Evolutionary conservation across 1,140 invertebrate species (phyloP).

Genomic region (Drosophila obscura): DNA sequence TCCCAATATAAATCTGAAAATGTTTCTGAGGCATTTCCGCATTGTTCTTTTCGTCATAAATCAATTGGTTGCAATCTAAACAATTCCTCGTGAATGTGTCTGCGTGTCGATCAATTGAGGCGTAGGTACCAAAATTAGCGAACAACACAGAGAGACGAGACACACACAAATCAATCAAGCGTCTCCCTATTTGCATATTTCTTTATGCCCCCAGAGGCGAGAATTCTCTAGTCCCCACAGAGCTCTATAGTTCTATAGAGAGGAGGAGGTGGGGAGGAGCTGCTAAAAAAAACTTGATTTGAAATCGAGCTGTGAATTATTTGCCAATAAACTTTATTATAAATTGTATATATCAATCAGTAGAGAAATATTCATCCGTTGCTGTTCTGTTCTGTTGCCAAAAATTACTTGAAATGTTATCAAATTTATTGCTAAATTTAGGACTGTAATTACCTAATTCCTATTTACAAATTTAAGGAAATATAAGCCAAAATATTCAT

Average conservation of each 20-base stretch:
- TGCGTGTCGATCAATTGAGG: slow-evolving; percentile 57
- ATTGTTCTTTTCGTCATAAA: slow-evolving; percentile 63
- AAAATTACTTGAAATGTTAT: too few relatives aligned
- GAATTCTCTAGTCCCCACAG: background rate
- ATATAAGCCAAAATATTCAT: too few relatives aligned
- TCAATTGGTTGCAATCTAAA: slow-evolving; percentile 74
- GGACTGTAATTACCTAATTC: too few relatives aligned
- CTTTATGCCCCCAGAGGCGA: slow-evolving; percentile 5
- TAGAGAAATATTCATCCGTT: background rate
- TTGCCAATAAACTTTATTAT: background rate
- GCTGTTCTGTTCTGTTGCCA: background rate
- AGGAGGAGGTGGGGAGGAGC: slow-evolving; percentile 7
- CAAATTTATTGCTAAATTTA: too few relatives aligned
- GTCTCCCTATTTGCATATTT: slow-evolving; percentile 19
- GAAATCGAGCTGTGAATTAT: slow-evolving; percentile 20
- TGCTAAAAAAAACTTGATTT: slow-evolving; percentile 10
- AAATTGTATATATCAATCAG: too few relatives aligned
- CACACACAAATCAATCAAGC: slow-evolving; percentile 60
- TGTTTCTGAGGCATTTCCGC: slow-evolving; percentile 52
- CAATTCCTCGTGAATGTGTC: slow-evolving; percentile 34
- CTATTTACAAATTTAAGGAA: too few relatives aligned
- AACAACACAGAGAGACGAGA: slow-evolving; percentile 15
- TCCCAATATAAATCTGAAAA: slow-evolving; percentile 25
- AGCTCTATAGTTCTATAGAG: too few relatives aligned
- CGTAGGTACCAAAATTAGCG: slow-evolving; percentile 56